Evolutionary conservation across 2,113 vertebrate genomes (phyloP).

Genomic region (Atractosteus spatula): DNA sequence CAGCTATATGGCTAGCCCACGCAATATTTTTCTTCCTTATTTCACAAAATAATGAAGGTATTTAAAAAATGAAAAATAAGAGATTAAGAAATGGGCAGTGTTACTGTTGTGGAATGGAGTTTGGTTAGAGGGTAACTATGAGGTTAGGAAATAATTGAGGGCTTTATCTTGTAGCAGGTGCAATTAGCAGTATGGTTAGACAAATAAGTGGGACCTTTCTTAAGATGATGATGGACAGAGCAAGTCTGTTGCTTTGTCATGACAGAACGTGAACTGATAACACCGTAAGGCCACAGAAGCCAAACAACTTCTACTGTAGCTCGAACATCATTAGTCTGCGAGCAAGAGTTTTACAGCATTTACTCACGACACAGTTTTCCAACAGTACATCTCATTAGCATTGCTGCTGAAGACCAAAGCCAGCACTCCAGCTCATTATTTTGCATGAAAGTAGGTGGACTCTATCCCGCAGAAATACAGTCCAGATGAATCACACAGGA

Average conservation of each 20-base stretch:
- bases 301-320: background rate
- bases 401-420: background rate
- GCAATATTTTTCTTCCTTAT: background rate
- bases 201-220: background rate
- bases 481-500: background rate
- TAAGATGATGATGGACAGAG: background rate
- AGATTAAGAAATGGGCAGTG: background rate
- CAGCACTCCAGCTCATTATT: background rate
- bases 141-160: constrained; percentile 24
- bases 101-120: background rate
- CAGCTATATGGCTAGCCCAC: background rate
- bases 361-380: background rate
- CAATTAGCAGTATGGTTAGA: constrained; percentile 23
- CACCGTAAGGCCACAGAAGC: background rate
- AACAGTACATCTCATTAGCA: background rate
- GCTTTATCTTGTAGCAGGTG: constrained; percentile 26
- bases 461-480: too few relatives aligned
- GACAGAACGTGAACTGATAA: background rate
- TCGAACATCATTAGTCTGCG: background rate
- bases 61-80: background rate
- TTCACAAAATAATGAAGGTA: too few relatives aligned
- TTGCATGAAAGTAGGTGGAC: background rate
- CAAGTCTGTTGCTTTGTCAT: background rate
- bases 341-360: background rate
- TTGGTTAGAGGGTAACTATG: constrained; percentile 11